Conservation (phyloP, 2,113 vertebrate genomes). For the human region DNA sequence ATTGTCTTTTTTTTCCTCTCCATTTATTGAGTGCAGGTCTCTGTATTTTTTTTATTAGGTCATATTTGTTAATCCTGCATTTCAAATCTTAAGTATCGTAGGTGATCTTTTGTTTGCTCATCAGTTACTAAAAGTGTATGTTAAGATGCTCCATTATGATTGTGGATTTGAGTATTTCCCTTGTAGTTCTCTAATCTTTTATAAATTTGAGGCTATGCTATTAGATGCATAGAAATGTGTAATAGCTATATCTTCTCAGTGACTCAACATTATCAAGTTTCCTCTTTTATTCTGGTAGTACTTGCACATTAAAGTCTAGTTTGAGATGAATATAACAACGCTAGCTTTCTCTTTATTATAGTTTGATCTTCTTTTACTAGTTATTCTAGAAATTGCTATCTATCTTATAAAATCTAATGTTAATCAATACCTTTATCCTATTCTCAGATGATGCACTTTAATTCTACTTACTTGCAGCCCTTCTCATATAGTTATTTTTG, state of each 20-base stretch:
- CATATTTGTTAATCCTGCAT: neutral
- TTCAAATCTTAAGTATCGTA: neutral
- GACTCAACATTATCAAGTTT: neutral
- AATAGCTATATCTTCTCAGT: neutral
- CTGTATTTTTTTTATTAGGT: neutral
- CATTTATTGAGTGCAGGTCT: neutral
- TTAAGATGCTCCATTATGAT: neutral
- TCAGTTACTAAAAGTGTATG: neutral
- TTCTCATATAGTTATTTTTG: too few species aligned
- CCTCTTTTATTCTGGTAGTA: neutral
- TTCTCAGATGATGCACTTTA: neutral
- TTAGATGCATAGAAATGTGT: neutral
- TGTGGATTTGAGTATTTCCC: neutral
- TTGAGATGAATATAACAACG: neutral
- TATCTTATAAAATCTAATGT: neutral
- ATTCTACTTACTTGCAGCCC: neutral
- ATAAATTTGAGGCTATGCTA: neutral
- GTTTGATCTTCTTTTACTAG: neutral
- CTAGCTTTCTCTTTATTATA: constrained; percentile 15
- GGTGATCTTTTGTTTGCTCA: neutral
- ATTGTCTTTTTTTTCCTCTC: neutral
- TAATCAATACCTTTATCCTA: neutral
- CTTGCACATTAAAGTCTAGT: constrained; percentile 25
- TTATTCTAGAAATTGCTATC: neutral
- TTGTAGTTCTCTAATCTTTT: neutral